Conservation (phyloP, 1,140 invertebrate genomes). For the Hermetia illucens region DNA sequence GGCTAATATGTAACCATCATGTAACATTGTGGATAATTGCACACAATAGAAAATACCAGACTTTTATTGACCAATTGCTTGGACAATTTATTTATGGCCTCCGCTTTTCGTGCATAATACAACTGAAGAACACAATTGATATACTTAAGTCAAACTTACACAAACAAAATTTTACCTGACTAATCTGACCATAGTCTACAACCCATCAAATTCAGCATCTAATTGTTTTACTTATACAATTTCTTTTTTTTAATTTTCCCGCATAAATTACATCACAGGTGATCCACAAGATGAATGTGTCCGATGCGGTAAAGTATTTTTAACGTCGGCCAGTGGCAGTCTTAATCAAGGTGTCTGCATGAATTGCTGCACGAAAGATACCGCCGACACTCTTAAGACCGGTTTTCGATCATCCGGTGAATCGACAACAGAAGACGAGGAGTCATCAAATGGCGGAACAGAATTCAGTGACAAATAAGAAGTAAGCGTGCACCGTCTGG, state of each 20-base stretch:
- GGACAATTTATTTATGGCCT: too few species aligned
- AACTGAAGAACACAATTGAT: too few species aligned
- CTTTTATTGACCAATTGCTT: too few species aligned
- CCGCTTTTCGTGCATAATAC: too few species aligned
- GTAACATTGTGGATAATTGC: too few species aligned
- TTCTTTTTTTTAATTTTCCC: conserved; percentile 7
- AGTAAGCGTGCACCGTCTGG: too few species aligned
- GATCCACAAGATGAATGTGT: conserved; percentile 32
- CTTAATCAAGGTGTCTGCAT: conserved; percentile 15
- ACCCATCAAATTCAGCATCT: neutral
- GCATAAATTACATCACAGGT: conserved; percentile 23
- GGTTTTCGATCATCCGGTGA: conserved; percentile 12
- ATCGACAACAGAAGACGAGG: conserved; percentile 20
- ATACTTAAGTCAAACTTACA: neutral
- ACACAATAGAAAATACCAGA: too few species aligned
- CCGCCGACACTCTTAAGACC: conserved; percentile 7
- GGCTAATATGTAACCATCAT: too few species aligned
- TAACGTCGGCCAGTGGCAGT: conserved; percentile 14
- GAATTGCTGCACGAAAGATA: conserved; percentile 12
- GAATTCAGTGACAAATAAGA: conserved; percentile 9
- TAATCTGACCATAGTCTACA: too few species aligned
- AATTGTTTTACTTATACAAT: neutral
- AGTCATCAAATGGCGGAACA: conserved; percentile 12
- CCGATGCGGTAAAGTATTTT: conserved; percentile 28
- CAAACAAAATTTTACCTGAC: neutral